Evolutionary conservation across 2,113 vertebrate genomes (phyloP), one percentile per base, ranked within the genome.

Genomic region (Alexandromys fortis): DNA sequence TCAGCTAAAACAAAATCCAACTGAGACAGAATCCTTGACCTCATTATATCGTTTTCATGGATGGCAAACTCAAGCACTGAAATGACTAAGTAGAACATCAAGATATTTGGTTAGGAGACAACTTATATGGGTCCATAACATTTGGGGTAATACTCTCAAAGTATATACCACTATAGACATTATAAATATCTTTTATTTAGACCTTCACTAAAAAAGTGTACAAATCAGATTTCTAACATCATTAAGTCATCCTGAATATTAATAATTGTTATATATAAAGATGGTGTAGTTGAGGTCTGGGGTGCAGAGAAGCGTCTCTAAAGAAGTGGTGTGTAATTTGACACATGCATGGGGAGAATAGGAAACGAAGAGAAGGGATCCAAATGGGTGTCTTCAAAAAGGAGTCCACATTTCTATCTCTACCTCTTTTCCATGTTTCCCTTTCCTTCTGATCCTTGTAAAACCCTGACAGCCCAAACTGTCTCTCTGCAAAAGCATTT

Each of bases 241-340:
- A 70, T 78, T 61, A 70, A 24, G 65, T 47, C 49, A 7, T 17
- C 63, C 1, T 75, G 28, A 94, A 35, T 78, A 94, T 68, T 42
- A 77, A 86, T 70, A 28, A 58, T 38, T 75, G 5, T 30, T 22
- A 65, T 58, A 58, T 58, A 58, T 58, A 58, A 58, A 21, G 55
- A 58, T 0, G 0, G 55, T 70, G 10, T 28, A 76, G 81, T 26
- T n/a, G 7, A 10, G 16, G 8, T 2, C 21, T 28, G 17, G 3
- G 19, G 2, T 45, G 42, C n/a, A 63, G 12, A 63, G 4, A 42
- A 65, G n/a, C 45, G 3, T 85, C 14, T 65, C 81, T 28, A 5
- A 42, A 63, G n/a, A 83, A 42, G 22, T 83, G n/a, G 0, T 30
- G 1, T 85, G 91, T 90, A 72, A 58, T 3, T 6, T 91, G 55